Base-by-base conservation (phyloP, 2,888 invertebrate species). In the Apocheima hispidaria region DNA sequence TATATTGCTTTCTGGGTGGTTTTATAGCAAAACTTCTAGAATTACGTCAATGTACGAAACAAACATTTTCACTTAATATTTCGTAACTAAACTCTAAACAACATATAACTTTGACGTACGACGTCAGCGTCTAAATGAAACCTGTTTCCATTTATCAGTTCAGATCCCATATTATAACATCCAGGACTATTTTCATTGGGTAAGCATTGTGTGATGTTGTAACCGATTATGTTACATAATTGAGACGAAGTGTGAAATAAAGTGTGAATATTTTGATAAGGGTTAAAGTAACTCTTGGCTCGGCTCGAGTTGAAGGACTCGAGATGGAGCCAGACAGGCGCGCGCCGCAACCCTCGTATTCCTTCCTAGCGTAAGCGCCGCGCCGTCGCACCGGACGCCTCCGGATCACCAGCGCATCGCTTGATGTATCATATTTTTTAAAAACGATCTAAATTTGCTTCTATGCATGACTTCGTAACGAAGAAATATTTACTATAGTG, bases 401-500 rank as follows among this genome's bases (percentile, higher is more conserved):
- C 38, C 12, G 4, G 26, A n/a, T n/a, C n/a, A n/a, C n/a, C 26
- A 7, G n/a, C 44, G 16, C 28, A 14, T 14, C 6, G 9, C 12
- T 14, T 81, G 83, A 81, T 85, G 84, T 87, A 87, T 81, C 73
- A 60, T 59, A 54, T 58, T 68, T 57, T 63, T 56, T 59, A 56
- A 38, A 55, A 51, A 64, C 23, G 51, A 53, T 46, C 18, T 50
- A 59, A 59, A 61, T 68, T 59, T 46, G 50, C 65, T 65, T 61
- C 26, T 43, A 59, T 57, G 35, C 49, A 30, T 60, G 21, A 62
- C 33, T 55, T 52, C 26, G 10, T 46, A 56, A n/a, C 48, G 48
- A 55, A 48, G 30, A 48, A 51, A 57, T 53, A 62, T 58, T 55
- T 58, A 54, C 20, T 53, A 20, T 44, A 44, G 44, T 26, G 9